Base-by-base conservation (phyloP, 2,888 invertebrate species). In the Clostera curtula region DNA sequence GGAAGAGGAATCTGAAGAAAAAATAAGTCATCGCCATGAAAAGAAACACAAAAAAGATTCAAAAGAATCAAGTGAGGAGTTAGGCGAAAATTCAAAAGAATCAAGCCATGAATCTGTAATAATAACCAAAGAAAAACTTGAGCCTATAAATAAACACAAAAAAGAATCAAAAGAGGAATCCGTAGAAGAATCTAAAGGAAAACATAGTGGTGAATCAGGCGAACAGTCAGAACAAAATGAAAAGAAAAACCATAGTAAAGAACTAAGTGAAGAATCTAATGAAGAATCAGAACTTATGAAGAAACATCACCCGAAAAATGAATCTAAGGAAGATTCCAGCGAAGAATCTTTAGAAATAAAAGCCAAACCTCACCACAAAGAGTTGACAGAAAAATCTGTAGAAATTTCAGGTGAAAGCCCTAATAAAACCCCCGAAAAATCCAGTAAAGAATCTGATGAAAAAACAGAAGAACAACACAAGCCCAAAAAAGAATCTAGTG, bases 1-100 rank as follows among this genome's bases (percentile, higher is more conserved):
- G 19, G 2, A 35, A 25, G 19, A 18, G 24, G 7, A 19, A 1
- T 5, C 24, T 14, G 23, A 28, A 13, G 25, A 23, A 5, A 8
- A 24, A 21, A 18, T 9, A 6, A 21, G 9, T 10, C 11, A 18
- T 11, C n/a, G 12, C 3, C 7, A 14, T 9, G 4, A 8, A 10
- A 23, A 22, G 12, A 5, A 19, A 5, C 13, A 19, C 14, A 19
- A 23, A 8, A 9, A 9, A 4, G 10, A 19, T 10, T 10, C 19
- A 10, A 6, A 7, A 10, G 10, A 28, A 15, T 9, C 22, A 12
- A 22, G 12, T 3, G 16, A 13, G 3, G 23, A 12, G 14, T 19
- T 23, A 4, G 7, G 1, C 2, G 20, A 17, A 10, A 12, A 9
- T 12, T 6, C 6, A 15, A 5, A 14, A 24, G n/a, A n/a, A n/a